These are phyloP conservation scores for Oncorhynchus mykiss DNA, from an alignment of 2,113 vertebrate species.

Conservation along the genomic window DNA sequence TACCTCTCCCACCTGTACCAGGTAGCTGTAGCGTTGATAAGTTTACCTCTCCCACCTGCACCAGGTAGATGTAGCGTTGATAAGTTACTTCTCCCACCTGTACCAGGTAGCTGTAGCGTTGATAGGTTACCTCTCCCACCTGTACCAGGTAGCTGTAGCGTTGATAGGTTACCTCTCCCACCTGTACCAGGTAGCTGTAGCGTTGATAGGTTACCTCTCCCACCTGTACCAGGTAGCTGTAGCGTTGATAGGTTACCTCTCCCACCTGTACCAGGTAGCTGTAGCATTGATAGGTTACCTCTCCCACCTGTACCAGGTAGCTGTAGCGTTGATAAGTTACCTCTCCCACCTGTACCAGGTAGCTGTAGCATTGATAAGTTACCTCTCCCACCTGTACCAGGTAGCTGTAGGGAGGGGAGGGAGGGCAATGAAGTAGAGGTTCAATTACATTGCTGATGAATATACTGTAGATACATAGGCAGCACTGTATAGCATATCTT, in stretches of 20 bases:
- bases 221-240: not conserved
- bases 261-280: conserved; percentile 87
- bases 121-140: conserved; percentile 70
- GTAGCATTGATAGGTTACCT: conserved; percentile 80
- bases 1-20: too few relatives aligned
- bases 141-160: not conserved
- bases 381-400: too few relatives aligned
- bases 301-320: conserved; percentile 80
- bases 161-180: too few relatives aligned
- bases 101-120: conserved; percentile 52
- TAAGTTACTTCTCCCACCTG: too few relatives aligned
- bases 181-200: too few relatives aligned
- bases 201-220: conserved; percentile 52
- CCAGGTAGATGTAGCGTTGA: too few relatives aligned
- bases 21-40: too few relatives aligned
- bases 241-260: not conserved
- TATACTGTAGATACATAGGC: not conserved
- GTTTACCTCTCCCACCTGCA: too few relatives aligned
- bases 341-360: too few relatives aligned
- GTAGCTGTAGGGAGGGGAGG: too few relatives aligned
- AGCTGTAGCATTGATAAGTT: too few relatives aligned
- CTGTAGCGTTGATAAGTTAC: conserved; percentile 63
- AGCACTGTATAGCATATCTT: not conserved
- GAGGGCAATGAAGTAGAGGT: not conserved
- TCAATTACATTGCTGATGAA: not conserved